phyloP scores from a whole-genome alignment of 2,113 vertebrate genomes.

The Stigmatopora argus region DNA sequence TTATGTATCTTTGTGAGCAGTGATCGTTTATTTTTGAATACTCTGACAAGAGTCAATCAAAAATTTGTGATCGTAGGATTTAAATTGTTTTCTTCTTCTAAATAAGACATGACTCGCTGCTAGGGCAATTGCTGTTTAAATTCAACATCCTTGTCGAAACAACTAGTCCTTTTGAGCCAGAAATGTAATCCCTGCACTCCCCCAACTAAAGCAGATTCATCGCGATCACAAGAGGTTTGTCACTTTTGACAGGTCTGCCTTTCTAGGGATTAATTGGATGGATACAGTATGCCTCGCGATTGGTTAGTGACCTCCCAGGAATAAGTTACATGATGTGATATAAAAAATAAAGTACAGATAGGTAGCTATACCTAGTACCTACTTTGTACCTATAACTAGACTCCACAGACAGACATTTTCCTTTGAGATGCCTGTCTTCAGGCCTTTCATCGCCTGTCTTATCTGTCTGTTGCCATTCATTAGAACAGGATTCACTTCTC shows the following conservation, averaged over 20 bases:
- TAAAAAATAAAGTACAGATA: neutral
- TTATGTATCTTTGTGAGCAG: too few species aligned
- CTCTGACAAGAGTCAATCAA: too few species aligned
- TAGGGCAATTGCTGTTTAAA: slow-evolving; percentile 61
- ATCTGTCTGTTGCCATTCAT: slow-evolving; percentile 76
- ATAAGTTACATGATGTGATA: neutral
- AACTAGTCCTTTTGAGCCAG: slow-evolving; percentile 56
- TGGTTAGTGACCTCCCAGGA: neutral
- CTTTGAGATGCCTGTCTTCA: slow-evolving; percentile 3
- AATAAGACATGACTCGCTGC: slow-evolving; percentile 33
- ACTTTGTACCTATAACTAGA: neutral
- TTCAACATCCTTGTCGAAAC: slow-evolving; percentile 64
- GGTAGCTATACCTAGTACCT: neutral
- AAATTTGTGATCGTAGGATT: too few species aligned
- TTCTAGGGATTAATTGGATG: slow-evolving; percentile 9
- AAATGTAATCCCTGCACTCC: slow-evolving; percentile 58
- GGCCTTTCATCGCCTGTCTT: slow-evolving; percentile 37
- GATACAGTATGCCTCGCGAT: neutral
- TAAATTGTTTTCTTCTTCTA: too few species aligned
- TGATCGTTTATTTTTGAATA: too few species aligned
- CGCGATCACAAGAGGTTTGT: slow-evolving; percentile 29
- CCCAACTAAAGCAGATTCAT: slow-evolving; percentile 59
- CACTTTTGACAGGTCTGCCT: slow-evolving; percentile 2
- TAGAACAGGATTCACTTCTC: slow-evolving; percentile 67
- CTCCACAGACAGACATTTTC: neutral